Base-by-base conservation (phyloP, 2,113 vertebrate species). In the Dendropsophus ebraccatus region DNA sequence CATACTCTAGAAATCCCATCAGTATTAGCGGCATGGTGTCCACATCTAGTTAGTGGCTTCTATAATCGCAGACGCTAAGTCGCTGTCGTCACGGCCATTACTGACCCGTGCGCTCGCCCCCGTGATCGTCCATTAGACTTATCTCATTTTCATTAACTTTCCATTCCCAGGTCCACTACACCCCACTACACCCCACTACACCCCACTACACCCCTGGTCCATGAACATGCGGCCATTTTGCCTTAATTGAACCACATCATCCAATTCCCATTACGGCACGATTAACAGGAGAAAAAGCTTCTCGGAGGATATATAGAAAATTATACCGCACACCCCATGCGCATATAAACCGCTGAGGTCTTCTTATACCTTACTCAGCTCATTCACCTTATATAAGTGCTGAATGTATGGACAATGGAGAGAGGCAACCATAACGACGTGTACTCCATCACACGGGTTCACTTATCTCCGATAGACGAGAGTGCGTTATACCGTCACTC, bases 61-160 rank as follows among this genome's bases (percentile, higher is more conserved):
- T 13, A 35, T 41, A 41, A 3, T 41, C 41, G 16, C 6, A 50
- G 17, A 52, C 0, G 6, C 75, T 17, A 21, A 14, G 4, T 9
- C n/a, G n/a, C n/a, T n/a, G n/a, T n/a, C n/a, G n/a, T n/a, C n/a
- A n/a, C n/a, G n/a, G n/a, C 41, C 8, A 41, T 41, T 41, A 41
- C 41, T 78, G 75, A 78, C 75, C 75, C 30, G 13, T 32, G 41
- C 16, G 17, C 28, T 52, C 25, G 17, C 25, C 52, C 19, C 32
- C 23, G 19, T n/a, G 30, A 79, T 79, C 41, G 76, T 37, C 76
- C 35, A 79, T 79, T 79, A 79, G 54, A n/a, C 32, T 41, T 4
- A 60, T n/a, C 30, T 79, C 76, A 79, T 41, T n/a, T 41, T 79
- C 17, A 82, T 72, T 83, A 73, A 17, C 56, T 74, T 83, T 49